Evolutionary conservation across 2,113 vertebrate species (phyloP).

Genomic region (Leptobrachium ailaonicum): DNA sequence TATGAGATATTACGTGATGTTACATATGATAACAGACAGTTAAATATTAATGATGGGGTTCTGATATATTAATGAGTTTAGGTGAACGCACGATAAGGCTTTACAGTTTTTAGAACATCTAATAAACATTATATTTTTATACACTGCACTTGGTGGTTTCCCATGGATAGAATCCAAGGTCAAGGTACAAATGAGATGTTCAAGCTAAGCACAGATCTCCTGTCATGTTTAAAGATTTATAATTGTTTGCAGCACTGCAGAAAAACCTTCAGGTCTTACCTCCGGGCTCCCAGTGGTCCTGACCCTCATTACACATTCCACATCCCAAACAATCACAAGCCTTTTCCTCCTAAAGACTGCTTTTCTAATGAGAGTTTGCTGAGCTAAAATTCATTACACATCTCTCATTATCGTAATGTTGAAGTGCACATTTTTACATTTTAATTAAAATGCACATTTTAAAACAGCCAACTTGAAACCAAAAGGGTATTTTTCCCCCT

Average conservation of each 20-base stretch:
- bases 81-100: conserved; percentile 59
- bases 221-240: conserved; percentile 62
- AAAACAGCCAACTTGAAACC: conserved; percentile 52
- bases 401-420: conserved; percentile 64
- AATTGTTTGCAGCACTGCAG: conserved; percentile 52
- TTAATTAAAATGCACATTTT: conserved; percentile 67
- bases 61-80: conserved; percentile 59
- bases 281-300: conserved; percentile 54
- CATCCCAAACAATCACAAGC: conserved; percentile 51
- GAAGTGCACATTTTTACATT: conserved; percentile 58
- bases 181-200: conserved; percentile 51
- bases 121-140: conserved; percentile 13
- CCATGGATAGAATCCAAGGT: conserved; percentile 49
- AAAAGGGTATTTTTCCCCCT: conserved; percentile 36
- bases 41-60: not conserved
- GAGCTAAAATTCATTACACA: conserved; percentile 64
- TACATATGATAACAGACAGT: not conserved
- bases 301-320: conserved; percentile 54
- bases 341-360: conserved; percentile 39
- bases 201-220: conserved; percentile 56
- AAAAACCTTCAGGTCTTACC: conserved; percentile 55
- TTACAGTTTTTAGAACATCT: not conserved
- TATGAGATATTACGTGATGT: no score
- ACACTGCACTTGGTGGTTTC: not conserved
- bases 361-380: conserved; percentile 58